Evolutionary conservation across 2,888 invertebrate genomes (phyloP).

Genomic region (Alentia gelatinosa): DNA sequence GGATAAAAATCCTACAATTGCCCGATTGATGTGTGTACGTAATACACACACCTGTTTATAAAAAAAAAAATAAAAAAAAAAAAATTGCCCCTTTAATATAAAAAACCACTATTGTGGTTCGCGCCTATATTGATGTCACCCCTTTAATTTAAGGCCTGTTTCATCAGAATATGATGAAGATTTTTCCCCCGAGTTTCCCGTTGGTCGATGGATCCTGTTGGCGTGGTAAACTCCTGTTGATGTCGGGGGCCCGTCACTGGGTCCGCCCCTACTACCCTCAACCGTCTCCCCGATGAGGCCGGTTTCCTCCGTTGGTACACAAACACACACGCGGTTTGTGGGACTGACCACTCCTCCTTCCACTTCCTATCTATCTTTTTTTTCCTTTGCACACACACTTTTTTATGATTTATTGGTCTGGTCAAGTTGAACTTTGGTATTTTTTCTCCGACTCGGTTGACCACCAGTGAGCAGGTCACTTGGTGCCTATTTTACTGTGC

Average conservation of each 20-base stretch:
- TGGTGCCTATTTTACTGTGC: background rate
- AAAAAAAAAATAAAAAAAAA: background rate
- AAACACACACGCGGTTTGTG: background rate
- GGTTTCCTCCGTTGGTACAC: constrained; percentile 4
- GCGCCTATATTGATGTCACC: background rate
- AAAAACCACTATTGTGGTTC: background rate
- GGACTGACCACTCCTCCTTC: background rate
- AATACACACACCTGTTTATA: background rate
- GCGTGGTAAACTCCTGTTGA: background rate
- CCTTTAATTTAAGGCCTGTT: background rate
- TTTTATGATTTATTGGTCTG: background rate
- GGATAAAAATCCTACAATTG: too few relatives aligned
- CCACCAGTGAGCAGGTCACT: background rate
- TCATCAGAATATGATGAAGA: too few relatives aligned
- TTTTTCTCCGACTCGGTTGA: background rate
- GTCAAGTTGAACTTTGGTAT: too few relatives aligned
- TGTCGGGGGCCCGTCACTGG: too few relatives aligned
- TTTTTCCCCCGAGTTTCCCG: background rate
- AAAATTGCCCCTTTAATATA: background rate
- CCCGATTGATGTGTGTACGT: too few relatives aligned
- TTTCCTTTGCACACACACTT: background rate
- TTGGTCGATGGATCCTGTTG: background rate
- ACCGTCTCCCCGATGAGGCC: background rate
- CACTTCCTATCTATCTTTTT: background rate
- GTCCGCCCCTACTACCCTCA: background rate